Conservation (phyloP, 2,888 invertebrate genomes). For the Ferrisia virgata region DNA sequence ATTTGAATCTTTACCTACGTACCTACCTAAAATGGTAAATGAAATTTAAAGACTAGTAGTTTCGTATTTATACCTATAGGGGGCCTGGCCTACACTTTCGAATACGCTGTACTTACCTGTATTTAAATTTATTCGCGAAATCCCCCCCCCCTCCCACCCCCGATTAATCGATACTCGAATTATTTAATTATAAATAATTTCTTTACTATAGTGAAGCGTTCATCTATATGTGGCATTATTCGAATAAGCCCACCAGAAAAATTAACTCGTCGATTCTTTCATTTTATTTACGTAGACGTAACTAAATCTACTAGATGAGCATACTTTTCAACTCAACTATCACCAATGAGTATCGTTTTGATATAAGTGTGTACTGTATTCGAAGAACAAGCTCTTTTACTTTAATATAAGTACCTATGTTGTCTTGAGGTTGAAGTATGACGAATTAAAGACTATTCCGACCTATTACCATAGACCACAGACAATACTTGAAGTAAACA, state of each 20-base stretch:
- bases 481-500: too few species aligned
- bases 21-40: neutral
- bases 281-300: too few species aligned
- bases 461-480: neutral
- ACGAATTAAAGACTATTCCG: neutral
- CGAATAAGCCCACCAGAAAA: neutral
- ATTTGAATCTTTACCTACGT: too few species aligned
- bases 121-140: too few species aligned
- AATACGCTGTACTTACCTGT: neutral
- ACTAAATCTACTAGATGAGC: too few species aligned
- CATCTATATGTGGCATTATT: neutral
- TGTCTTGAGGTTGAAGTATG: neutral
- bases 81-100: too few species aligned
- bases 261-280: too few species aligned
- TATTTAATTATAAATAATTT: too few species aligned
- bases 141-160: too few species aligned
- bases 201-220: too few species aligned
- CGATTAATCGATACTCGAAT: neutral
- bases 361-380: neutral
- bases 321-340: too few species aligned
- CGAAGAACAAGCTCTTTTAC: neutral
- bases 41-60: neutral
- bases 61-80: neutral
- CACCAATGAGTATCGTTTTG: neutral
- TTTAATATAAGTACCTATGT: neutral